Evolutionary conservation across 1,140 invertebrate species (phyloP), one percentile per base, ranked within the genome.

Genomic region (Alviniconcha marisindica): DNA sequence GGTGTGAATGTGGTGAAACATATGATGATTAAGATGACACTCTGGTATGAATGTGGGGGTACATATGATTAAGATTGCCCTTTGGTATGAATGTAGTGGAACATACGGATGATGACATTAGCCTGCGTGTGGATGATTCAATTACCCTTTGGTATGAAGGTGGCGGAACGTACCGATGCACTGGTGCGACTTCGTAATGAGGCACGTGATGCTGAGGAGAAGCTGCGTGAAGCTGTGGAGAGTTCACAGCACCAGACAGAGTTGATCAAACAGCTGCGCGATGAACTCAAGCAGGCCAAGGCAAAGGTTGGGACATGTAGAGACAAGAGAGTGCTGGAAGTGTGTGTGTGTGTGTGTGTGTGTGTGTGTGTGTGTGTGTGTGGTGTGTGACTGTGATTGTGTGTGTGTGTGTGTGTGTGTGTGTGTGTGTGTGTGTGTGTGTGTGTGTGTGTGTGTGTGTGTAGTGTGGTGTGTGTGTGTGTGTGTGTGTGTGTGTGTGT

Each of bases 191-290:
- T 93, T 54, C 87, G 91, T 31, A 87, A 87, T 69, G 91, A 93
- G 18, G 89, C 88, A 14, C 82, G 88, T 40, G 89, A 91, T 15
- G 80, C 90, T 40, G 91, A 92, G 71, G 91, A 91, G n/a, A 92
- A 92, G 78, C 77, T 92, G 48, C 73, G 87, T 38, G 91, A 92
- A 44, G 90, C 90, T 14, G 69, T 92, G 33, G 85, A 84, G 33
- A 88, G 89, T 54, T 85, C 88, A 5, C 89, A 90, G 54, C 91
- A 92, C 48, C 84, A 89, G 51, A 88, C 87, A 48, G 91, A 92
- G n/a, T 85, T 90, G 15, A 87, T 91, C 56, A 91, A 90, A 84
- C 90, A 92, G 54, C 86, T 92, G 33, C 84, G 89, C 63, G 92
- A 91, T 21, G 92, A 92, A 74, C 73, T 92, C n/a, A 92, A 91